Base-by-base conservation (phyloP, 2,888 invertebrate genomes). In the Electrophaes corylata region DNA sequence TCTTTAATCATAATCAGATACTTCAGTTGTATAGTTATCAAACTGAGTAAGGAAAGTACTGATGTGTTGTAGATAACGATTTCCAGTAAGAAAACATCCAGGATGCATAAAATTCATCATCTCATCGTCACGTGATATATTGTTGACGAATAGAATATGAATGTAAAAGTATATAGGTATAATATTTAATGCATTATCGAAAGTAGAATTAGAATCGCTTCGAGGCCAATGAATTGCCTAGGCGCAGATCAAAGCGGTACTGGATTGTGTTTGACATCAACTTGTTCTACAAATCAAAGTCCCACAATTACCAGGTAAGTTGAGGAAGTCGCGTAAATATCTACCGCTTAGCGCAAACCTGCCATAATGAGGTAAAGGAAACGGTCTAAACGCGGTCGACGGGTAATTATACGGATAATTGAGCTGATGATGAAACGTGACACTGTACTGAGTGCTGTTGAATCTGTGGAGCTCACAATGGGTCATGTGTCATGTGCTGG, bases 351-450 rank as follows among this genome's bases (percentile, higher is more conserved):
- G 57, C 47, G 48, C 58, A 62, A 59, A 47, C 55, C 39, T 49
- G 65, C 68, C 57, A 41, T 64, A 44, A 49, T 40, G 49, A 56
- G 66, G 66, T 64, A 74, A 45, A 50, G 54, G 59, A 54, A 59
- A 46, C 47, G 52, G 74, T 73, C 70, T 73, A 71, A 79, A 75
- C 69, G 69, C 72, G 70, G 76, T 66, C 71, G 67, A 50, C 58
- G 54, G 62, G 76, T 81, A 84, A 86, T 87, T 86, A 84, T 77
- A 72, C 65, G 76, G 75, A 78, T 84, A 83, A 86, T 83, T 80
- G 81, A 76, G 65, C 73, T 66, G 72, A 78, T 54, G 54, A 29
- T 77, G 69, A 78, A 77, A 81, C 78, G 80, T 78, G 80, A 78
- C 50, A 20, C 41, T 11, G 29, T 23, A 35, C 12, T 23, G 10